phyloP scores from a whole-genome alignment of 2,113 vertebrate genomes.

The Lophius piscatorius region DNA sequence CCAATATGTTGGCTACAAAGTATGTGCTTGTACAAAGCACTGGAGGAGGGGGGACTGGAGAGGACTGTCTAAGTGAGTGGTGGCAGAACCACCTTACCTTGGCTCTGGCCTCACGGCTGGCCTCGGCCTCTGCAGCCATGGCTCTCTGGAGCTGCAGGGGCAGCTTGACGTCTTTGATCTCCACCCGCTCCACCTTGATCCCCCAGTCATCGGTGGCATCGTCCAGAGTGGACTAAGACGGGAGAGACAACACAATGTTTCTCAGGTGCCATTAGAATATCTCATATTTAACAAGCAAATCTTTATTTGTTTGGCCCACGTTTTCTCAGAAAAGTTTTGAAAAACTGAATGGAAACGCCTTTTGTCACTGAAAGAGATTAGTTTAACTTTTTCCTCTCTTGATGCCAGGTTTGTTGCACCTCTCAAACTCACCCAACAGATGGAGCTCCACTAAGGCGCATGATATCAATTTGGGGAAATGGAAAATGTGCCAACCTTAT shows the following conservation, averaged over 20 bases:
- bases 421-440: slow-evolving; percentile 40
- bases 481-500: too few relatives aligned
- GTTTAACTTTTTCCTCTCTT: background rate
- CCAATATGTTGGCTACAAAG: too few relatives aligned
- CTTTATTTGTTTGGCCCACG: background rate
- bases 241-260: background rate
- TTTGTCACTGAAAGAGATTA: background rate
- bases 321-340: background rate
- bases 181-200: slow-evolving; percentile 97
- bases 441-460: slow-evolving; percentile 1
- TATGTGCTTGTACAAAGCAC: too few relatives aligned
- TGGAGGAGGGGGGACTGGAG: background rate
- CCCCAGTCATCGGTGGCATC: slow-evolving; percentile 94
- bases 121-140: slow-evolving; percentile 97
- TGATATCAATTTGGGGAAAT: too few relatives aligned
- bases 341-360: background rate
- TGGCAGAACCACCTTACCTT: slow-evolving; percentile 80
- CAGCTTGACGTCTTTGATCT: slow-evolving; percentile 96
- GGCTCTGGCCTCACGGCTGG: slow-evolving; percentile 90
- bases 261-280: background rate
- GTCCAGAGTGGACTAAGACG: slow-evolving; percentile 83
- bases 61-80: background rate
- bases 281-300: background rate
- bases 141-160: slow-evolving; percentile 94
- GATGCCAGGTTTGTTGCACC: background rate